Percentiles rank a stretch among this genome's conserved stretches.
phyloP scores from a whole-genome alignment of 53 echinoderm and acorn worm genomes.

The Temnopleurus reevesii region DNA sequence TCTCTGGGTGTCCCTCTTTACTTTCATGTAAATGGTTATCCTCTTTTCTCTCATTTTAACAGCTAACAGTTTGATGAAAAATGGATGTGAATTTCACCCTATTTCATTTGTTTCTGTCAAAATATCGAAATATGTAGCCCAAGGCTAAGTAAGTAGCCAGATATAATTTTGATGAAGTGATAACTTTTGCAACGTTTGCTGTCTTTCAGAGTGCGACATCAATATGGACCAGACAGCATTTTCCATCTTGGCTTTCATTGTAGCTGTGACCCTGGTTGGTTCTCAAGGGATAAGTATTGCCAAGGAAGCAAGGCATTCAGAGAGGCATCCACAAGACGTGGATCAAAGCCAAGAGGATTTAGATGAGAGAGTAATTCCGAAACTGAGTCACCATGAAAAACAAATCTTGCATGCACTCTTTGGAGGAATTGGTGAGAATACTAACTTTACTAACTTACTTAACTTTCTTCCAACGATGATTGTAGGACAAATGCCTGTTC shows the following conservation, averaged over 20 bases:
- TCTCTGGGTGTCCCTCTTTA: too few relatives aligned
- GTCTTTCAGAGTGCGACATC: too few relatives aligned
- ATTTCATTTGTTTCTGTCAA: too few relatives aligned
- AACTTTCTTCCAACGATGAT: neutral
- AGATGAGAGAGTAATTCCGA: neutral
- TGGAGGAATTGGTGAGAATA: slow-evolving; percentile 35
- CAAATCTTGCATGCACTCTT: slow-evolving; percentile 22
- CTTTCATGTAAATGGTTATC: too few relatives aligned
- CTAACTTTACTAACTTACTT: neutral
- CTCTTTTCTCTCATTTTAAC: too few relatives aligned
- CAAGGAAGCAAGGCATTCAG: neutral
- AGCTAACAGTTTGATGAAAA: too few relatives aligned
- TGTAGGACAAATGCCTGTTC: too few relatives aligned
- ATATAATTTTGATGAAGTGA: too few relatives aligned
- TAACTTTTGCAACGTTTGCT: too few relatives aligned
- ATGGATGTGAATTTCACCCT: too few relatives aligned
- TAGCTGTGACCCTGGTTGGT: neutral
- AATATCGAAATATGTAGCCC: too few relatives aligned
- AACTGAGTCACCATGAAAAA: neutral
- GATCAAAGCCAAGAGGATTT: neutral
- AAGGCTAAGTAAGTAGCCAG: too few relatives aligned
- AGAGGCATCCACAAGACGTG: neutral
- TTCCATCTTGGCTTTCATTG: neutral
- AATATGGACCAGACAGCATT: neutral
- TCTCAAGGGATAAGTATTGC: neutral